A percentile compares a stretch with the other conserved stretches of the same genome.
Conservation (phyloP, 2,113 vertebrate genomes). For the Phoenicopterus ruber region DNA sequence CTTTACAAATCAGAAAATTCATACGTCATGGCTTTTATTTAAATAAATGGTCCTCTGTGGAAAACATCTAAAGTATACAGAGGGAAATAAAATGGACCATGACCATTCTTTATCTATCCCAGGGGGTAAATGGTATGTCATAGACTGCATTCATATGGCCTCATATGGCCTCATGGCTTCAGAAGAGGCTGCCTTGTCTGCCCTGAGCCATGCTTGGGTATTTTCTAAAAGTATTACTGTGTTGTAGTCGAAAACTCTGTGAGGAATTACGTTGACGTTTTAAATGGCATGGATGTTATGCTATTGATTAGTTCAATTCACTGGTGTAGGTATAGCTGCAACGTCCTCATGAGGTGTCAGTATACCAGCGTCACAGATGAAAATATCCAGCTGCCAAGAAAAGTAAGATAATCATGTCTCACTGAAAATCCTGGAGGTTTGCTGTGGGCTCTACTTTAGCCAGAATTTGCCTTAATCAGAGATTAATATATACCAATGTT, state of each 20-base stretch:
- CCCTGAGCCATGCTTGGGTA: background rate
- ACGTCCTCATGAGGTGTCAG: background rate
- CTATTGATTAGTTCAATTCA: background rate
- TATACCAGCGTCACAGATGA: background rate
- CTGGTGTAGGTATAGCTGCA: background rate
- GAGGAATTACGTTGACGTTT: background rate
- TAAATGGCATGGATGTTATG: background rate
- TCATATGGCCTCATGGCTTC: no score
- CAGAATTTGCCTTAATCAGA: background rate
- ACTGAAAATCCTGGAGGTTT: background rate
- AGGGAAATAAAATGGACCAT: background rate
- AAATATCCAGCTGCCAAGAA: background rate
- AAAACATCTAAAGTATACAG: background rate
- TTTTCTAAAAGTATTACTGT: background rate
- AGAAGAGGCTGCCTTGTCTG: background rate
- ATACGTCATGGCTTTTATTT: background rate
- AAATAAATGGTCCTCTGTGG: background rate
- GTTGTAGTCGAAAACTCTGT: background rate
- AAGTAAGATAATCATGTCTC: background rate
- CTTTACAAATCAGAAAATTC: background rate
- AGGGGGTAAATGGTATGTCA: background rate
- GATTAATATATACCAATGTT: background rate
- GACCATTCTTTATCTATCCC: background rate
- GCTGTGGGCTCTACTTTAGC: background rate
- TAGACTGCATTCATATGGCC: background rate